A percentile compares a stretch with the other conserved stretches of the same genome.
Conservation (phyloP, 1,140 invertebrate genomes). For the Penaeus japonicus region DNA sequence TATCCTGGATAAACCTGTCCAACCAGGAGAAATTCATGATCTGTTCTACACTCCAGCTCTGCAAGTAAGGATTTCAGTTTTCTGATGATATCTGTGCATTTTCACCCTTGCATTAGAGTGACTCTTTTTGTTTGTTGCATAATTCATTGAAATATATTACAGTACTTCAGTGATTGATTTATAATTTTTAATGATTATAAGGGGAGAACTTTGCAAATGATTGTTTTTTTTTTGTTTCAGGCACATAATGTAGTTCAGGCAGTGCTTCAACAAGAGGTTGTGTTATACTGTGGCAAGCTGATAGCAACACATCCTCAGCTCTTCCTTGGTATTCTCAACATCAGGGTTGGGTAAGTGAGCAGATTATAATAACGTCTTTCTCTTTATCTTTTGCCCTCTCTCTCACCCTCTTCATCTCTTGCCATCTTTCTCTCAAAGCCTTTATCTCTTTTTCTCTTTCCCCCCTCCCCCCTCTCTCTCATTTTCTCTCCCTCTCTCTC, state of each 20-base stretch:
- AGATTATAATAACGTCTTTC: background rate
- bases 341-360: conserved; percentile 80
- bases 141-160: background rate
- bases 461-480: background rate
- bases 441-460: background rate
- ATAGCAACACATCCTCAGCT: conserved; percentile 91
- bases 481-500: background rate
- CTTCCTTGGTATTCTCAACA: conserved; percentile 95
- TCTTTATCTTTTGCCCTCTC: too few relatives aligned
- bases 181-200: background rate
- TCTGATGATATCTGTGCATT: background rate
- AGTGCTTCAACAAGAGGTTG: conserved; percentile 95
- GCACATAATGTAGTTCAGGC: conserved; percentile 91
- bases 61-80: background rate
- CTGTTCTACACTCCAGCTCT: conserved; percentile 56
- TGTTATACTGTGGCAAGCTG: conserved; percentile 91
- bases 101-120: background rate
- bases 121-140: background rate
- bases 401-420: too few relatives aligned
- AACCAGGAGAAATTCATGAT: conserved; percentile 87
- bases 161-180: too few relatives aligned
- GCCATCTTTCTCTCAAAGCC: background rate
- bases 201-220: background rate
- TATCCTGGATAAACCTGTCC: conserved; percentile 94
- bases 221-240: conserved; percentile 67